Evolutionary conservation across 2,888 invertebrate species (phyloP).

Genomic region (Hyppa rectilinea): DNA sequence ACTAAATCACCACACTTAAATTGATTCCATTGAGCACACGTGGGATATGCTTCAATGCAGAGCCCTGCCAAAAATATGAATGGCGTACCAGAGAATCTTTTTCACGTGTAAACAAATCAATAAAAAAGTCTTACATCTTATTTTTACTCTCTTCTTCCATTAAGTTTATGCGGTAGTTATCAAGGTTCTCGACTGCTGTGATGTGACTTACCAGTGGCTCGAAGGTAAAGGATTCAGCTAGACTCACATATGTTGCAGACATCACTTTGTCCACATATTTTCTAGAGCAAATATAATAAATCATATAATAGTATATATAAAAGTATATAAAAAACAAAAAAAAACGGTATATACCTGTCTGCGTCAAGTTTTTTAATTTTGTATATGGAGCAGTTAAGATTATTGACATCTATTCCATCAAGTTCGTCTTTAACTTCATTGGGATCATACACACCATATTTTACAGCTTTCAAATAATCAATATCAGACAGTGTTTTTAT

Average conservation of each 20-base stretch:
- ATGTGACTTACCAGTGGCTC: constrained; percentile 33
- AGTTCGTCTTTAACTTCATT: constrained; percentile 69
- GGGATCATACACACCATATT: constrained; percentile 69
- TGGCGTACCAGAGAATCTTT: too few relatives aligned
- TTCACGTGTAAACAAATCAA: not conserved
- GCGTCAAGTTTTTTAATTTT: constrained; percentile 78
- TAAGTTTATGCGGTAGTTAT: constrained; percentile 24
- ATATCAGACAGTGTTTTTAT: constrained; percentile 72
- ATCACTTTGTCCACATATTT: constrained; percentile 39
- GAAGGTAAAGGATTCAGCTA: constrained; percentile 13
- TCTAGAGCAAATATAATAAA: constrained; percentile 26
- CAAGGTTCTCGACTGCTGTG: constrained; percentile 5
- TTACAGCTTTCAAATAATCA: constrained; percentile 68
- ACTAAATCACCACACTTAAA: too few relatives aligned
- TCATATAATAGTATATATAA: not conserved
- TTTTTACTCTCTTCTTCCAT: constrained; percentile 49
- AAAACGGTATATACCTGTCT: constrained; percentile 77
- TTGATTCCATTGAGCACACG: too few relatives aligned
- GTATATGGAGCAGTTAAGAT: constrained; percentile 73
- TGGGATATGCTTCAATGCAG: too few relatives aligned
- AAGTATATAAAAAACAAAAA: not conserved
- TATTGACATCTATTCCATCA: constrained; percentile 70
- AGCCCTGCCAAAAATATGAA: too few relatives aligned
- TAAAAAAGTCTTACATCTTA: constrained; percentile 31
- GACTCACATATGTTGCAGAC: constrained; percentile 30